Conservation (phyloP, 1,140 invertebrate genomes). For the Oedothorax gibbosus region DNA sequence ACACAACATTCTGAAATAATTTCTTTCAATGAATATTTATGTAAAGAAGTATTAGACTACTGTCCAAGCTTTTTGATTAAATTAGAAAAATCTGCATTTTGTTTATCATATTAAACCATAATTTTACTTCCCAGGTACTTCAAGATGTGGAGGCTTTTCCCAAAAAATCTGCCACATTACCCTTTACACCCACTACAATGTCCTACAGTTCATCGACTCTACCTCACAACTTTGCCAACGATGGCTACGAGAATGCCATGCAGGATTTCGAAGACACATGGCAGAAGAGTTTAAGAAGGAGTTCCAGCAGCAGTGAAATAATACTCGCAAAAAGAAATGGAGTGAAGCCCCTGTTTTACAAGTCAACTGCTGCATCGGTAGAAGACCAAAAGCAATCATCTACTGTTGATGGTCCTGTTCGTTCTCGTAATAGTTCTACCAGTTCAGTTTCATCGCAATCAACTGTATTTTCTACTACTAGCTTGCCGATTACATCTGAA, state of each 20-base stretch:
- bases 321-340: slow-evolving; percentile 14
- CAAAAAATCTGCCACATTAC: no score
- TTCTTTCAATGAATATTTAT: no score
- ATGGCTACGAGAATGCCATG: slow-evolving; percentile 75
- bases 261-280: slow-evolving; percentile 81
- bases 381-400: neutral
- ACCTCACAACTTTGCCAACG: slow-evolving; percentile 26
- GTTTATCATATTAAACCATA: no score
- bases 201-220: slow-evolving; percentile 19
- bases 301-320: slow-evolving; percentile 21
- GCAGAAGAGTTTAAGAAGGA: slow-evolving; percentile 63
- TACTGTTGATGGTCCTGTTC: neutral
- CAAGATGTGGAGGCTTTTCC: no score
- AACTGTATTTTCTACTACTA: slow-evolving; percentile 52
- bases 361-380: neutral
- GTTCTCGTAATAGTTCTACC: slow-evolving; percentile 58
- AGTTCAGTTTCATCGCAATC: slow-evolving; percentile 62
- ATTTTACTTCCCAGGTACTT: no score
- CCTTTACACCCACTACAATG: slow-evolving; percentile 20
- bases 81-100: no score
- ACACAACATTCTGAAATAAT: no score
- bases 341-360: neutral
- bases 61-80: no score
- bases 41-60: no score
- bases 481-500: slow-evolving; percentile 18